Evolutionary conservation across 2,113 vertebrate genomes (phyloP).

Genomic region (Rhizomys pruinosus): DNA sequence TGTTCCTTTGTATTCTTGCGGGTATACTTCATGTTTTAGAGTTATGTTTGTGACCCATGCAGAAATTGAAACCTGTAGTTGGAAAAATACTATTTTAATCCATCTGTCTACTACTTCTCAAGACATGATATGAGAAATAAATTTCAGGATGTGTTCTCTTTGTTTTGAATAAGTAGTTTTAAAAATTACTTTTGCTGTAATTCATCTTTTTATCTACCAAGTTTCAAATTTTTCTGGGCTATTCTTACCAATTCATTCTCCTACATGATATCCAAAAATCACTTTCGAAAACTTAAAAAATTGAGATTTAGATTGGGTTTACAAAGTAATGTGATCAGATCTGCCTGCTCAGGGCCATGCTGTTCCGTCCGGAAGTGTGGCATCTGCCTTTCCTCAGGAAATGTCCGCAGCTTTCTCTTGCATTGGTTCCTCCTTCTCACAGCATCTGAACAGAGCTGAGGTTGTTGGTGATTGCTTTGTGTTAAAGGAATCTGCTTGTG

Average conservation of each 20-base stretch:
- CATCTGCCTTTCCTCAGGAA: background rate
- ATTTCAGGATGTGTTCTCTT: background rate
- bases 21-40: background rate
- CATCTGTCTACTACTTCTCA: background rate
- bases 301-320: constrained; percentile 52
- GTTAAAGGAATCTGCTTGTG: constrained; percentile 39
- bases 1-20: background rate
- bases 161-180: constrained; percentile 24
- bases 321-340: background rate
- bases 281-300: constrained; percentile 34
- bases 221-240: background rate
- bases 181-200: constrained; percentile 10
- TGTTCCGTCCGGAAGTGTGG: constrained; percentile 17
- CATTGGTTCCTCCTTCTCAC: background rate
- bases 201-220: constrained; percentile 34
- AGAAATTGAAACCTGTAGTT: background rate
- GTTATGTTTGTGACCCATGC: no score
- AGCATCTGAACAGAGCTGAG: background rate
- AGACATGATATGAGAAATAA: background rate
- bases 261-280: constrained; percentile 9
- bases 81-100: constrained; percentile 4
- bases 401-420: background rate
- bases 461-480: constrained; percentile 33
- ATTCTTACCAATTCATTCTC: constrained; percentile 25
- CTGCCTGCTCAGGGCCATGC: background rate